A percentile compares a stretch with the other conserved stretches of the same genome.
Evolutionary conservation across 2,797 vertebrate species (phyloP).

Genomic region (Enteromius trimaculatus): DNA sequence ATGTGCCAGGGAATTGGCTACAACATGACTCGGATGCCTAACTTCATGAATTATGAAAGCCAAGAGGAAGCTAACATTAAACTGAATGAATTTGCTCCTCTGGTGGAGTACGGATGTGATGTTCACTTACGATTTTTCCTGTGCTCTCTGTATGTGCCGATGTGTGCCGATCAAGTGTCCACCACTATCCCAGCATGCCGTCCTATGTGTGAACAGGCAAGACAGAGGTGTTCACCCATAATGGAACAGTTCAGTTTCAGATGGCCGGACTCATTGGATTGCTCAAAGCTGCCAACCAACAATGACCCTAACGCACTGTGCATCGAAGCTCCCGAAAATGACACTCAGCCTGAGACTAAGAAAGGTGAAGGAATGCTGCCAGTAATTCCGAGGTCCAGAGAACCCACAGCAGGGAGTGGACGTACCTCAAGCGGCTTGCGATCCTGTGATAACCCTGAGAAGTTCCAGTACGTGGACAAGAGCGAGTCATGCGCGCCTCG

Average conservation of each 20-base stretch:
- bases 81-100: constrained; percentile 84
- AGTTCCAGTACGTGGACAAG: constrained; percentile 86
- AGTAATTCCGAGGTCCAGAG: constrained; percentile 68
- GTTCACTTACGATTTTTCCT: constrained; percentile 88
- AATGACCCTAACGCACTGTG: constrained; percentile 88
- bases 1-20: constrained; percentile 91
- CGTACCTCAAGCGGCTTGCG: constrained; percentile 54
- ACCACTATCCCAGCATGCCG: constrained; percentile 87
- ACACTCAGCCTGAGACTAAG: constrained; percentile 74
- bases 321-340: constrained; percentile 88
- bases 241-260: constrained; percentile 87
- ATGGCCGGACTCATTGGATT: constrained; percentile 88
- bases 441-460: constrained; percentile 80
- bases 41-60: constrained; percentile 85
- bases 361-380: constrained; percentile 81
- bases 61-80: constrained; percentile 85
- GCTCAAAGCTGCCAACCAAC: constrained; percentile 82
- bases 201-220: constrained; percentile 89
- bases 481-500: constrained; percentile 83
- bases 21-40: constrained; percentile 90
- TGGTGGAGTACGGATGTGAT: constrained; percentile 89
- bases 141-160: constrained; percentile 88
- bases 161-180: constrained; percentile 89
- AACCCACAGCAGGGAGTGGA: constrained; percentile 61
- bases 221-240: constrained; percentile 84